Conservation (phyloP, 2,113 vertebrate species). For the Mesitornis unicolor region DNA sequence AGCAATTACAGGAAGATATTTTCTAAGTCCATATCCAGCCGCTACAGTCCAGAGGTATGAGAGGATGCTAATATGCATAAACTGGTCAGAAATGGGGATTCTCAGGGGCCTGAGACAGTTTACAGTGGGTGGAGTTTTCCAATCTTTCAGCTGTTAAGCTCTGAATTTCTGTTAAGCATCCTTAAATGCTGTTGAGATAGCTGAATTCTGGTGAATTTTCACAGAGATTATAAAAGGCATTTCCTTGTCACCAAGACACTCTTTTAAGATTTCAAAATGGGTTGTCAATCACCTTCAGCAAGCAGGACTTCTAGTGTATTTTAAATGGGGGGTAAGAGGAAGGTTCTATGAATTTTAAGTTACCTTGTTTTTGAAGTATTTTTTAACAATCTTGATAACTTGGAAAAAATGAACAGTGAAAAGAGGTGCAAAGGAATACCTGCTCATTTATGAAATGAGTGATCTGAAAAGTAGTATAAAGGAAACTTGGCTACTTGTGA, state of each 20-base stretch:
- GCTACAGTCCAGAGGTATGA: background rate
- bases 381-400: background rate
- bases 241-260: background rate
- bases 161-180: background rate
- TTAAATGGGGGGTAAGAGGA: background rate
- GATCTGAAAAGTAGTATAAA: background rate
- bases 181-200: background rate
- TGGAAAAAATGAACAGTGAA: background rate
- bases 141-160: background rate
- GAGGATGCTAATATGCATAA: background rate
- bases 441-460: background rate
- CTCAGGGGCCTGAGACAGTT: background rate
- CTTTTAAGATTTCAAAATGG: background rate
- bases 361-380: background rate
- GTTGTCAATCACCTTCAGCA: conserved; percentile 10
- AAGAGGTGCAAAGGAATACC: background rate
- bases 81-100: background rate
- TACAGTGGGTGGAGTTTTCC: background rate
- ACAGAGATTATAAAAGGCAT: background rate
- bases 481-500: background rate
- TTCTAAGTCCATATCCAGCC: background rate
- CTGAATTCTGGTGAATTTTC: background rate
- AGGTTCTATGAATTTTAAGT: background rate
- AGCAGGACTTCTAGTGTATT: background rate
- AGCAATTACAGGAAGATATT: background rate